Base-by-base conservation (phyloP, 2,113 vertebrate species). In the Columba livia region DNA sequence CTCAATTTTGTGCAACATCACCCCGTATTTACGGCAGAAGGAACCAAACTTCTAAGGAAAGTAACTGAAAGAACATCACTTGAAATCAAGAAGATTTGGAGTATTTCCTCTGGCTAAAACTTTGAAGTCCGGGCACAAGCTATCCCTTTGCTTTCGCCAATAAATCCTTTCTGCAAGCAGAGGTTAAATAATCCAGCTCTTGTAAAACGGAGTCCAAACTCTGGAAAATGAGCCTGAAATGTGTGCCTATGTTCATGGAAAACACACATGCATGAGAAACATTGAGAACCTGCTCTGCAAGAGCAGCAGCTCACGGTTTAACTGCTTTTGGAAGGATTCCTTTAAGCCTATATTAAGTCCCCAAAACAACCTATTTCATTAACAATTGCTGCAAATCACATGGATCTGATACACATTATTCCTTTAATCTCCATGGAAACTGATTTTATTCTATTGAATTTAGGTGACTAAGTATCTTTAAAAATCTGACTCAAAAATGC, bases 191-290 rank as follows among this genome's bases (percentile, higher is more conserved):
- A 92, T 15, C 13, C 69, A 84, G 12, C 65, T 64, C 38, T 84
- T 84, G 34, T 81, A 54, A 64, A 90, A 86, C 53, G 38, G 56
- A 93, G 44, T 34, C 83, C 54, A 34, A 51, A 79, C 72, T 88
- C 73, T 80, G 66, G 44, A 92, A 81, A 54, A 65, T 26, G 57
- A 90, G 50, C 79, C 69, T 94, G 90, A 93, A 96, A 93, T 81
- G 88, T 77, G 85, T 72, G 77, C 81, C 57, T 87, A 65, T 77
- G 95, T 71, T 78, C 86, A 93, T 79, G 88, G 85, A 86, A 96
- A 94, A 96, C 85, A 93, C 60, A 88, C 53, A 81, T n/a, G 69
- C 79, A 88, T 58, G 80, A 93, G 77, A 86, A 83, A 93, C 73
- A 67, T 1, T 0, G 3, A 89, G 83, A 94, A 90, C 80, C 83